phyloP scores from a whole-genome alignment of 2,888 invertebrate genomes.

The Patella depressa region DNA sequence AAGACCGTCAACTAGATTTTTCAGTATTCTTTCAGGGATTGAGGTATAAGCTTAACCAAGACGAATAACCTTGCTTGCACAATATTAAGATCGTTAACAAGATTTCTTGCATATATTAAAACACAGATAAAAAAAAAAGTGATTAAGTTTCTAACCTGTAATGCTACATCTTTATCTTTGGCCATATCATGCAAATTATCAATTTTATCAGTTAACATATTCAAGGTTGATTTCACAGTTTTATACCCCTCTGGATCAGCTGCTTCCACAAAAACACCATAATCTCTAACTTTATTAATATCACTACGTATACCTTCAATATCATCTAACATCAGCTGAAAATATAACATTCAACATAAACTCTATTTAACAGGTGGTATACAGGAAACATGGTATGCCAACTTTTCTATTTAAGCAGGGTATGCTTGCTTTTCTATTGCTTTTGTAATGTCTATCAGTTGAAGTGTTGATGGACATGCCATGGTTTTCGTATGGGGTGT shows the following conservation, averaged over 20 bases:
- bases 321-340: conserved; percentile 57
- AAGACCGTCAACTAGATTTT: too few species aligned
- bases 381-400: too few species aligned
- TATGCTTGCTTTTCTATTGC: too few species aligned
- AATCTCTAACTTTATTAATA: conserved; percentile 52
- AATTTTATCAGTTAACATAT: conserved; percentile 58
- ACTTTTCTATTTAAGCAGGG: too few species aligned
- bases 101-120: conserved; percentile 14
- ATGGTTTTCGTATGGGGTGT: too few species aligned
- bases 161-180: conserved; percentile 54
- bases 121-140: background rate
- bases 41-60: background rate
- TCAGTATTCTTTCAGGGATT: too few species aligned
- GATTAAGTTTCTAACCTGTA: conserved; percentile 50
- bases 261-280: conserved; percentile 52
- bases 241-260: conserved; percentile 57
- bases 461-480: too few species aligned
- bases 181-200: conserved; percentile 54
- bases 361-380: too few species aligned
- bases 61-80: too few species aligned
- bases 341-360: background rate
- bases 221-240: conserved; percentile 62
- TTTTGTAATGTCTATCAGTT: too few species aligned
- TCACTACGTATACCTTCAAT: conserved; percentile 57
- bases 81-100: too few species aligned